These are phyloP conservation scores for Plecotus auritus DNA, from an alignment of 2,113 vertebrate genomes.

Conservation along the genomic window DNA sequence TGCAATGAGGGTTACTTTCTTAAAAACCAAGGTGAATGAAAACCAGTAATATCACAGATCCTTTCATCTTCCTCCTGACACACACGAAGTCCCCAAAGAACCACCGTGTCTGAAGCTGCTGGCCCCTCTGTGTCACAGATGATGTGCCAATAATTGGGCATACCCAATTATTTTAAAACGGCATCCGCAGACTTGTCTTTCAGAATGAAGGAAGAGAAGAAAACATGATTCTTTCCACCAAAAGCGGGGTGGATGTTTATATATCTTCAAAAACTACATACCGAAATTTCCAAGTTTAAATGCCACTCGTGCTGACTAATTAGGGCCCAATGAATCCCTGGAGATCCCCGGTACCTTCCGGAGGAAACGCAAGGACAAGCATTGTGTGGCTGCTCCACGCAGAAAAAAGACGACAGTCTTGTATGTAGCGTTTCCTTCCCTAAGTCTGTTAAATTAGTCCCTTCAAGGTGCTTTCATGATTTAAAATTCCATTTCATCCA, in stretches of 20 bases:
- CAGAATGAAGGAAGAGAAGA: no score
- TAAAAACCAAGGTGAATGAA: background rate
- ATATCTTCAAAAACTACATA: background rate
- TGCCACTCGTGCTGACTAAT: background rate
- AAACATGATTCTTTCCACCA: background rate
- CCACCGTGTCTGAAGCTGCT: background rate
- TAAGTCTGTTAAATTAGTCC: background rate
- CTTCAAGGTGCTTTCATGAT: background rate
- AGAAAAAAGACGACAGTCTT: background rate
- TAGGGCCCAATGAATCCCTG: background rate
- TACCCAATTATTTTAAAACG: background rate
- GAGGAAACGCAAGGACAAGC: background rate
- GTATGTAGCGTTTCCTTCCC: background rate
- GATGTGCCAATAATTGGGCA: background rate
- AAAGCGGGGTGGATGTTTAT: background rate
- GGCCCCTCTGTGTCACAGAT: background rate
- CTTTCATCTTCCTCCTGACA: background rate
- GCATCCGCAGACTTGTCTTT: background rate
- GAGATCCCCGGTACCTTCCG: background rate
- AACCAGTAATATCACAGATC: background rate
- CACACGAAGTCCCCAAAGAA: background rate
- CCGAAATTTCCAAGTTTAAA: background rate
- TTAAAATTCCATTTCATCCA: background rate
- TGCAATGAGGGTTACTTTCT: background rate
- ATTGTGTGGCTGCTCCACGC: background rate